phyloP scores from a whole-genome alignment of 2,797 vertebrate genomes.

The Apogon talboti region DNA sequence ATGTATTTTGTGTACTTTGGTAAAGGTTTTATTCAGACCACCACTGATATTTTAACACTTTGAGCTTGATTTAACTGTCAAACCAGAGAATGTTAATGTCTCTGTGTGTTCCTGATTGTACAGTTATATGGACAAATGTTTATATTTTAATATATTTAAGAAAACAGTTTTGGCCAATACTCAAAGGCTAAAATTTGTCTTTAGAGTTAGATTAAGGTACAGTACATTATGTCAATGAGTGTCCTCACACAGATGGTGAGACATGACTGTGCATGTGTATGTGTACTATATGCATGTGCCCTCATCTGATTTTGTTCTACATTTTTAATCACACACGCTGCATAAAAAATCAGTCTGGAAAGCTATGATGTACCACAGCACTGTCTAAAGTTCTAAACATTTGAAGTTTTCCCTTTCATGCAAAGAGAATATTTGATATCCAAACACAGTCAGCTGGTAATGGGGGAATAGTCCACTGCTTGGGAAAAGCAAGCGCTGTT shows the following conservation, averaged over 20 bases:
- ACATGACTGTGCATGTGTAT: background rate
- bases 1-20: too few species aligned
- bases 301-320: constrained; percentile 1
- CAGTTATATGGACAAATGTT: too few species aligned
- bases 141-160: too few species aligned
- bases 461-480: constrained; percentile 40
- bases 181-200: background rate
- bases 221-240: too few species aligned
- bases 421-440: constrained; percentile 70
- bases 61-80: too few species aligned
- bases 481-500: constrained; percentile 38
- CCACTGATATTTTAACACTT: too few species aligned
- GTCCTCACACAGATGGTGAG: too few species aligned
- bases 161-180: too few species aligned
- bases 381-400: constrained; percentile 48
- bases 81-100: too few species aligned
- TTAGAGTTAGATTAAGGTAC: too few species aligned
- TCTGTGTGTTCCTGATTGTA: too few species aligned
- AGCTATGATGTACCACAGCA: constrained; percentile 22
- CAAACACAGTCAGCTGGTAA: constrained; percentile 46
- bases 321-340: constrained; percentile 39
- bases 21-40: too few species aligned
- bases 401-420: constrained; percentile 46
- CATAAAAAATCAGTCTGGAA: constrained; percentile 30
- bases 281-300: background rate